phyloP scores from a whole-genome alignment of 1,140 invertebrate genomes.

The Acromyrmex heyeri region DNA sequence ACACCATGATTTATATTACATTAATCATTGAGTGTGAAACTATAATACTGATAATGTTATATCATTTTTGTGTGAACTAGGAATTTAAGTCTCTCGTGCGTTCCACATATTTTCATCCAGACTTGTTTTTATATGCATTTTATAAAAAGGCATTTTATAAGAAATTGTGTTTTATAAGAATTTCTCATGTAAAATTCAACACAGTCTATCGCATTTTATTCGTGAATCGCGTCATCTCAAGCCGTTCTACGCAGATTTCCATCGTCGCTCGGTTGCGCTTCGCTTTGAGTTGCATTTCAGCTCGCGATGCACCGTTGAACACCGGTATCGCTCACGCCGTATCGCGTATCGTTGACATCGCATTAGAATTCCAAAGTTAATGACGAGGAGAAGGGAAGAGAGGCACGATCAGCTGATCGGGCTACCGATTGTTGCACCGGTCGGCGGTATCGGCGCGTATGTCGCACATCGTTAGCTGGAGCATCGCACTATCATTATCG shows the following conservation, averaged over 20 bases:
- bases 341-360: slow-evolving; percentile 45
- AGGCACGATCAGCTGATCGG: slow-evolving; percentile 33
- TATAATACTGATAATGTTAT: no score
- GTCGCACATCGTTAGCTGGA: slow-evolving; percentile 46
- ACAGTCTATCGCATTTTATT: not conserved
- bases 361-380: slow-evolving; percentile 46
- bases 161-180: not conserved
- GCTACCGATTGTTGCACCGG: slow-evolving; percentile 25
- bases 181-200: not conserved
- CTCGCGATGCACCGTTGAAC: slow-evolving; percentile 33
- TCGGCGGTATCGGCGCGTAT: not conserved
- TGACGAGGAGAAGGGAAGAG: not conserved
- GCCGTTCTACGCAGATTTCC: not conserved
- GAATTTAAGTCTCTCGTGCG: not conserved
- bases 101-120: not conserved
- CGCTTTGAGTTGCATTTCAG: not conserved
- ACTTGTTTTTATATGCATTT: not conserved
- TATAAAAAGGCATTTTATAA: not conserved
- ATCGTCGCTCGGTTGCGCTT: not conserved
- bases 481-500: slow-evolving; percentile 64
- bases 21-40: no score
- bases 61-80: no score
- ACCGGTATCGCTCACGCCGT: slow-evolving; percentile 15
- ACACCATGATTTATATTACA: no score
- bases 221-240: not conserved